phyloP scores from a whole-genome alignment of 2,797 vertebrate species.

The Lagothrix lagotricha region DNA sequence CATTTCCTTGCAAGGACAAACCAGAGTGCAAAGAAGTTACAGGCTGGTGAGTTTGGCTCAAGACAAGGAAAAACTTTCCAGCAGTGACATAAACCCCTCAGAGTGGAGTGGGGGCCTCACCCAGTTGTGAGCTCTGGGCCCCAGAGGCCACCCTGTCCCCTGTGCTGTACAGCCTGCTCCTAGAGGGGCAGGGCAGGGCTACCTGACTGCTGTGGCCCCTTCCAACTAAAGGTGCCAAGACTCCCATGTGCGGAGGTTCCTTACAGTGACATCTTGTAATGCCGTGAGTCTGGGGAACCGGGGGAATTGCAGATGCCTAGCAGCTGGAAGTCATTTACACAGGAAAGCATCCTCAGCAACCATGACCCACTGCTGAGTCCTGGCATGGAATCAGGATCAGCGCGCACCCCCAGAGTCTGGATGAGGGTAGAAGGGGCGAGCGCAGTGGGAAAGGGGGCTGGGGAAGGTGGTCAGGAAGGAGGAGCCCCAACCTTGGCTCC shows the following conservation, averaged over 20 bases:
- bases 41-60: neutral
- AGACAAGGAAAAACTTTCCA: neutral
- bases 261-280: neutral
- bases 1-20: neutral
- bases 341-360: neutral
- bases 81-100: neutral
- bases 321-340: neutral
- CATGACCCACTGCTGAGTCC: neutral
- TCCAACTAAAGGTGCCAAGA: neutral
- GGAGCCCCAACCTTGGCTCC: neutral
- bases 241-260: accelerated
- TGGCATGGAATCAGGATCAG: neutral
- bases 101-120: neutral
- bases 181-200: too few species aligned
- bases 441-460: accelerated
- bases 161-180: neutral
- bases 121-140: accelerated
- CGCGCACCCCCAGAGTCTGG: neutral
- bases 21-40: neutral
- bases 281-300: too few species aligned
- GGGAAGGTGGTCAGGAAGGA: neutral
- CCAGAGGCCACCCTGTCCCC: neutral
- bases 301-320: neutral
- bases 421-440: neutral
- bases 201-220: neutral